Conservation (phyloP, 1,140 invertebrate genomes). For the Lepidurus arcticus region DNA sequence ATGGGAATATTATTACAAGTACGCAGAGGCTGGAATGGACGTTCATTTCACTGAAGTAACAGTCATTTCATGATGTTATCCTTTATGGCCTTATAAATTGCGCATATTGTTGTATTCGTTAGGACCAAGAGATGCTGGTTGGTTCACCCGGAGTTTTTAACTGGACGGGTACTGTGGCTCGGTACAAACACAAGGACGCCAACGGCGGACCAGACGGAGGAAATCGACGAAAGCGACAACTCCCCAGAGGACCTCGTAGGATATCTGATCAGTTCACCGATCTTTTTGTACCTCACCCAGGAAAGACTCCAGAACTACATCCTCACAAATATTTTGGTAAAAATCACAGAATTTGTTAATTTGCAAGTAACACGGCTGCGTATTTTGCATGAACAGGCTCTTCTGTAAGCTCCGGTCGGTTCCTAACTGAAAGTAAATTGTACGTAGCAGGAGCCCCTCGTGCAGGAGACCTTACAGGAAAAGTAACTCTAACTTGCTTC, state of each 20-base stretch:
- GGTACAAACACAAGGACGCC: conserved; percentile 34
- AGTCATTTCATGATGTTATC: conserved; percentile 1
- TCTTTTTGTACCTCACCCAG: conserved; percentile 37
- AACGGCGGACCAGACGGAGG: background rate
- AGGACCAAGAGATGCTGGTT: conserved; percentile 41
- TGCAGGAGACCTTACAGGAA: conserved; percentile 44
- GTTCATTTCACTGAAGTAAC: conserved; percentile 33
- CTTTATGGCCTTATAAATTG: too few species aligned
- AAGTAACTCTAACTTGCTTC: conserved; percentile 41
- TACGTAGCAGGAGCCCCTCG: conserved; percentile 53
- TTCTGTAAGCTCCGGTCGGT: conserved; percentile 53
- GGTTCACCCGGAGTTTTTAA: conserved; percentile 46
- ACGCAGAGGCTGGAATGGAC: conserved; percentile 42
- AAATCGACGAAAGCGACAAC: conserved; percentile 32
- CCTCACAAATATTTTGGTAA: conserved; percentile 41
- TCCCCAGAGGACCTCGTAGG: background rate
- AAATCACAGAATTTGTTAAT: background rate
- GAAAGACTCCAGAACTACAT: conserved; percentile 31
- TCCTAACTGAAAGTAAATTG: conserved; percentile 41
- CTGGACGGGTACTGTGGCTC: conserved; percentile 42
- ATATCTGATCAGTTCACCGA: conserved; percentile 16
- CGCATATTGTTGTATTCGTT: conserved; percentile 20
- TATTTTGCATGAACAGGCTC: conserved; percentile 47
- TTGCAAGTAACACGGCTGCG: background rate
- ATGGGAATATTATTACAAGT: conserved; percentile 36